These are phyloP conservation scores for Poeciliopsis turneri DNA, from an alignment of 2,797 vertebrate genomes.

Conservation along the genomic window DNA sequence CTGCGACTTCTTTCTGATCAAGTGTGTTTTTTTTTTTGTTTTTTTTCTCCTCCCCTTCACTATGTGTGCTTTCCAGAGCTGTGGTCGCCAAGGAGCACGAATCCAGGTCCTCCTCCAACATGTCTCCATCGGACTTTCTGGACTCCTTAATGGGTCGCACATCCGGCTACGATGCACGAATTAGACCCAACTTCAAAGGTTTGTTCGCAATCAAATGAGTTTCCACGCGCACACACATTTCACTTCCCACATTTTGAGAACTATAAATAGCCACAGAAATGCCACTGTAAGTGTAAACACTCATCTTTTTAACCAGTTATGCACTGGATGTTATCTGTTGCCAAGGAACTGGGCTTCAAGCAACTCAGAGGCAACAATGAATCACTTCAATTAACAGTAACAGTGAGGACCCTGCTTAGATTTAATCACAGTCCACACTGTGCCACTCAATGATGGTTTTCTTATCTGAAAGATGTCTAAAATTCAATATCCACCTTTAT, in stretches of 20 bases:
- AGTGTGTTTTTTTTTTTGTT: background rate
- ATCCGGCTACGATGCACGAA: conserved; percentile 97
- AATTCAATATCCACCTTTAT: conserved; percentile 11
- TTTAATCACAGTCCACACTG: conserved; percentile 20
- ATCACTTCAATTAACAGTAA: conserved; percentile 44
- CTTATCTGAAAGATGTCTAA: conserved; percentile 18
- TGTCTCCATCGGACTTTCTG: conserved; percentile 99
- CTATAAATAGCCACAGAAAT: conserved; percentile 9
- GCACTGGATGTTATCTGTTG: conserved; percentile 37
- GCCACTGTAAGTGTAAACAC: conserved; percentile 13
- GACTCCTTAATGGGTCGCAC: conserved; percentile 99
- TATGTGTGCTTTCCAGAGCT: conserved; percentile 79
- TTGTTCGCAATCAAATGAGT: conserved; percentile 56
- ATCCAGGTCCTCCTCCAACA: conserved; percentile 89
- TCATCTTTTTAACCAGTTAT: conserved; percentile 20
- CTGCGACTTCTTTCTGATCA: conserved; percentile 39
- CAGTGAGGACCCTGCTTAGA: conserved; percentile 32
- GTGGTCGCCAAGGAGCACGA: conserved; percentile 94
- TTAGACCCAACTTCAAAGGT: conserved; percentile 99
- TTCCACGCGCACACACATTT: background rate
- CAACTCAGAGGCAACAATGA: conserved; percentile 44
- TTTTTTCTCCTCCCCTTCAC: background rate
- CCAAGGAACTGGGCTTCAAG: conserved; percentile 28
- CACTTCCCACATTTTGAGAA: conserved; percentile 1
- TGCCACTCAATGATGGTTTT: conserved; percentile 17